Base-by-base conservation (phyloP, 2,888 invertebrate species). In the Fragum whitleyi region DNA sequence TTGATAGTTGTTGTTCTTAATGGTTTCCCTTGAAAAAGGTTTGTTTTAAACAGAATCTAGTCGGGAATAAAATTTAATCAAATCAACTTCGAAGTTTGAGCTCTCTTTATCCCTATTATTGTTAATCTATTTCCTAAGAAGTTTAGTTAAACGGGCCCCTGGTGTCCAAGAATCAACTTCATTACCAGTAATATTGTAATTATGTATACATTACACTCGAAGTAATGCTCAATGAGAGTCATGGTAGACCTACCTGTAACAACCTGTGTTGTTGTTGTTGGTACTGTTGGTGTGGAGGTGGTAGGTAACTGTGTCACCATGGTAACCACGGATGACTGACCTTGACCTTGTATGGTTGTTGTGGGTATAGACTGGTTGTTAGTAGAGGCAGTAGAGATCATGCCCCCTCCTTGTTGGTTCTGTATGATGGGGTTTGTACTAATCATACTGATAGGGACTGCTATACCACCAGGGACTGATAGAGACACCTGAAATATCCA, bases 401-500 rank as follows among this genome's bases (percentile, higher is more conserved):
- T 68, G 26, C 68, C 47, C 2, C 26, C 42, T 21, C n/a, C 39
- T 16, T 90, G 83, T 65, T 91, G 91, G 51, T 89, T 91, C 80
- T 89, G 90, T 16, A 92, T 67, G 1, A 91, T 74, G 11, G 81
- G 71, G 71, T 88, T 91, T 26, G 86, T 87, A 75, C 86, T 91
- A 85, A 93, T 92, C 90, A 93, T 90, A 28, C 90, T 92, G 83
- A 93, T 91, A 94, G 97, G 97, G 87, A 97, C 97, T n/a, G 97
- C 96, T 75, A 97, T 95, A 55, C 90, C 97, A 16, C 97, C 97
- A 90, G 90, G 89, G 29, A 92, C 78, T 2, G 91, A 91, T 73
- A 97, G 96, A 92, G 97, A 97, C 67, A 97, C 96, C 95, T 84
- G 75, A 26, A 32, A 61, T 32, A 59, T 26, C 16, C 32, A 36